A percentile compares a stretch with the other conserved stretches of the same genome.
phyloP scores from a whole-genome alignment of 2,888 invertebrate genomes.

The Acrocyrtus sp. region DNA sequence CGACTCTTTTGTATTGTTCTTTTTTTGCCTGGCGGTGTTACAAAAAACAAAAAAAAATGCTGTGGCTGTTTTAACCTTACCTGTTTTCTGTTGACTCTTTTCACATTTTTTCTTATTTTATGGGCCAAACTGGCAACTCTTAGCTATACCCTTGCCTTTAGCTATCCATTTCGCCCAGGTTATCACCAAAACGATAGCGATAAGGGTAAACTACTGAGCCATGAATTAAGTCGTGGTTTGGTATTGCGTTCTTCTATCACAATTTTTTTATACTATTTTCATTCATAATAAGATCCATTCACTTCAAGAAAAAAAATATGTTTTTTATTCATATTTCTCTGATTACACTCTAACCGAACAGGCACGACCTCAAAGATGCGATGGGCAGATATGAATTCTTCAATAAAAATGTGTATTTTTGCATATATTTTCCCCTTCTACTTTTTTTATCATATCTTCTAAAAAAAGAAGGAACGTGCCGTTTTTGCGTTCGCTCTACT shows the following conservation, averaged over 20 bases:
- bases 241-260: background rate
- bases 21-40: too few relatives aligned
- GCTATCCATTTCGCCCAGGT: background rate
- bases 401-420: background rate
- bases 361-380: background rate
- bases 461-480: too few relatives aligned
- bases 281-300: background rate
- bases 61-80: background rate
- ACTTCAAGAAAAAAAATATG: too few relatives aligned
- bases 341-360: background rate
- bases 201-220: background rate
- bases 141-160: too few relatives aligned
- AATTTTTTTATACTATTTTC: background rate
- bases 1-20: too few relatives aligned
- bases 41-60: background rate
- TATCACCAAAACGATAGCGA: too few relatives aligned
- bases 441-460: too few relatives aligned
- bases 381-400: background rate
- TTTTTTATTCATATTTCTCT: background rate
- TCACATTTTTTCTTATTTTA: background rate
- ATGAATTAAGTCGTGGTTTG: background rate
- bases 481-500: too few relatives aligned
- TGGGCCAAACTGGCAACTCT: too few relatives aligned
- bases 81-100: background rate
- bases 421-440: background rate